Evolutionary conservation across 1,140 invertebrate genomes (phyloP).

Genomic region (Brachionus rotundiformis): DNA sequence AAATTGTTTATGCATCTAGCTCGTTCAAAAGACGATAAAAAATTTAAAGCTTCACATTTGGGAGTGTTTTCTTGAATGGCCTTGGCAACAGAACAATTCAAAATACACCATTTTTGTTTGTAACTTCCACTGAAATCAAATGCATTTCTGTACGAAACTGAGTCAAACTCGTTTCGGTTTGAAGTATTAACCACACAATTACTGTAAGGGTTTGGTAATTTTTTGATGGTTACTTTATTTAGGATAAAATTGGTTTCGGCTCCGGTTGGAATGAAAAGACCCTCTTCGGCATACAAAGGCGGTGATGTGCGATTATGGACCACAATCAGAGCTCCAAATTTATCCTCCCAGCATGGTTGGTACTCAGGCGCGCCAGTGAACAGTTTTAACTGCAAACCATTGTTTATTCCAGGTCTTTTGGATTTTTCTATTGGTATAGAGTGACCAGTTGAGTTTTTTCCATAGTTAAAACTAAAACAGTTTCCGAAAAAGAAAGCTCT

Average conservation of each 20-base stretch:
- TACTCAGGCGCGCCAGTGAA: constrained; percentile 12
- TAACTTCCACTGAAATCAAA: not conserved
- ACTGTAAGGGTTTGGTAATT: not conserved
- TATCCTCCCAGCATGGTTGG: constrained; percentile 23
- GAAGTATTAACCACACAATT: not conserved
- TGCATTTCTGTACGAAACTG: not conserved
- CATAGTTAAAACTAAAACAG: constrained; percentile 45
- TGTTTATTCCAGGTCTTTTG: not conserved
- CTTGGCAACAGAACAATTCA: not conserved
- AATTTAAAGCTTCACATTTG: not conserved
- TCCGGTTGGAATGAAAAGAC: not conserved
- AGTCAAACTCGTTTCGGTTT: not conserved
- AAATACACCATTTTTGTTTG: constrained; percentile 27
- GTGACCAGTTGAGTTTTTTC: constrained; percentile 26
- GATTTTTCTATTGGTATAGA: not conserved
- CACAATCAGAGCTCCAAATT: constrained; percentile 14
- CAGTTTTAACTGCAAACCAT: constrained; percentile 5
- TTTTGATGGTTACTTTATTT: not conserved
- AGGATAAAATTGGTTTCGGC: constrained; percentile 13
- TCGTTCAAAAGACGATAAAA: not conserved
- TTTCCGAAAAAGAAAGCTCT: constrained; percentile 2
- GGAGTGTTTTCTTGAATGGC: not conserved
- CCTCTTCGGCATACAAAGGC: constrained; percentile 13
- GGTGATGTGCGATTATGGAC: not conserved
- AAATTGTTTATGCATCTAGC: not conserved